Evolutionary conservation across 2,113 vertebrate species (phyloP), one percentile per base, ranked within the genome.

Genomic region (Phasianus colchicus): DNA sequence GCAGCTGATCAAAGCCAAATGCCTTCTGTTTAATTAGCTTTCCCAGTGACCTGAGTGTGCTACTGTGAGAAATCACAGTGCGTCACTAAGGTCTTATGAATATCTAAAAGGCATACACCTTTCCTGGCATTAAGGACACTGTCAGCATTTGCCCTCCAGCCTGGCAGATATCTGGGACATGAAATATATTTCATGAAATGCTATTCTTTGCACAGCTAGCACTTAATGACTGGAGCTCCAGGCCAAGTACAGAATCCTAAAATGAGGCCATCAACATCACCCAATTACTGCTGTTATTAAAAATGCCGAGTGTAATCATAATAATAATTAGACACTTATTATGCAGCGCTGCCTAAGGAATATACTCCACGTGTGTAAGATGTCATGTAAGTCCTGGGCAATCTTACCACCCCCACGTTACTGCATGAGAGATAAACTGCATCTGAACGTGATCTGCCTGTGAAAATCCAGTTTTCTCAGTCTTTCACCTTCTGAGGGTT

Each of bases 201-300:
- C 66, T 92, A 66, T 91, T 65, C 89, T 86, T 40, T 74, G 88
- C 88, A 61, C 94, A 92, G 91, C 93, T 95, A 95, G 85, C 79
- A 78, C 85, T 89, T 96, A 96, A 97, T 95, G 95, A 86, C 88
- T 92, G 79, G 38, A 92, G 93, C 95, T 96, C 78, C 91, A 40
- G 92, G 95, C 94, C 93, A 96, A 95, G 88, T 16, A 60, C 89
- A 81, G 60, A 25, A 92, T 67, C 72, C 65, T 75, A 47, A 92
- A 96, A 97, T 61, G 93, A 97, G 95, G 88, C 95, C 91, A 78
- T 95, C 95, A 95, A 96, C 96, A 96, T 95, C 95, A 72, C 89
- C 79, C 96, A 93, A 92, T 95, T 96, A 96, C 87, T 75, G 85
- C 91, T 92, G 95, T 91, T 95, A 97, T 96, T 96, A 97, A 97